Evolutionary conservation across 1,140 invertebrate species (phyloP).

Genomic region (Bombus breviceps): DNA sequence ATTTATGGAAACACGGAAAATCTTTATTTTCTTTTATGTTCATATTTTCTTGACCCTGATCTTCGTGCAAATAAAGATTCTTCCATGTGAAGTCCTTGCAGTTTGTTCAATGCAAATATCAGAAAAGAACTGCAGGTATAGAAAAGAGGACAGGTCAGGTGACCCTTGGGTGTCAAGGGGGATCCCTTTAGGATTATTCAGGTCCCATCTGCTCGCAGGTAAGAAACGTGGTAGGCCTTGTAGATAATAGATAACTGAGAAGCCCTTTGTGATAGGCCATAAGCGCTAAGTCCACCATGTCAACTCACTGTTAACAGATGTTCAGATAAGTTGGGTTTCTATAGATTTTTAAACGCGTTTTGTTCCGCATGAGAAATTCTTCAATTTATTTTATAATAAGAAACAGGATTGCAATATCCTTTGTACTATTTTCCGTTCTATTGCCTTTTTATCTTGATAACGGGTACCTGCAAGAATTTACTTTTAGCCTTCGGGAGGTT

Average conservation of each 20-base stretch:
- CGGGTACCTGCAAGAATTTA: constrained; percentile 28
- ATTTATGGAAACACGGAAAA: constrained; percentile 34
- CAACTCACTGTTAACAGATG: constrained; percentile 80
- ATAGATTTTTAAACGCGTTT: constrained; percentile 74
- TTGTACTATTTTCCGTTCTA: constrained; percentile 67
- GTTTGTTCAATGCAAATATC: constrained; percentile 73
- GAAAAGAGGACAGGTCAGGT: constrained; percentile 72
- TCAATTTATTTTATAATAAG: constrained; percentile 51
- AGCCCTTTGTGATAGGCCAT: constrained; percentile 76
- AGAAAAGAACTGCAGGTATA: constrained; percentile 70
- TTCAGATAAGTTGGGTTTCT: constrained; percentile 77
- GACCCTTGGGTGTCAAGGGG: constrained; percentile 73
- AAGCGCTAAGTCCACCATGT: constrained; percentile 73
- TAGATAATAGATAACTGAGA: constrained; percentile 81
- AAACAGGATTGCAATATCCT: constrained; percentile 51
- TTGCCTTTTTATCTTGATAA: constrained; percentile 64
- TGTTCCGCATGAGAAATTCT: constrained; percentile 59
- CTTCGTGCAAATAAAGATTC: constrained; percentile 56
- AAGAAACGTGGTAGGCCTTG: constrained; percentile 75
- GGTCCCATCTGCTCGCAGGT: constrained; percentile 80
- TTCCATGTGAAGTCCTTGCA: constrained; percentile 50
- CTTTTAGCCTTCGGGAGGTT: not conserved
- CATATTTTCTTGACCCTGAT: constrained; percentile 17
- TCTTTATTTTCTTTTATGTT: constrained; percentile 24
- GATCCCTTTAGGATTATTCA: constrained; percentile 75